Evolutionary conservation across 2,113 vertebrate species (phyloP).

Genomic region (Ceyx melanurus): DNA sequence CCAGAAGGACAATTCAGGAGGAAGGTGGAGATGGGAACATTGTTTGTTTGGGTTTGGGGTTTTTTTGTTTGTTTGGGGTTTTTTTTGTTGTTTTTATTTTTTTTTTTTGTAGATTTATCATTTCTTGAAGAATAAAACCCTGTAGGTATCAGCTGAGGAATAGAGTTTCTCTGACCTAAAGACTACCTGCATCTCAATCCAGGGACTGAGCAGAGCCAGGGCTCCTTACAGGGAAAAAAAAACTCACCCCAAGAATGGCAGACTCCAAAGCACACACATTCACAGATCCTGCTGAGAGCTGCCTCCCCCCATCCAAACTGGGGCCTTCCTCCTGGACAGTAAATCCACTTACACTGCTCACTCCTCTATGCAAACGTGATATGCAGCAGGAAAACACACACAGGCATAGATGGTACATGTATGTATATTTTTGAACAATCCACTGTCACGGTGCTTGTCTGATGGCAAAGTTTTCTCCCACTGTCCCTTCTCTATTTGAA

Average conservation of each 20-base stretch:
- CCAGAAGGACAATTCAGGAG: slow-evolving; percentile 31
- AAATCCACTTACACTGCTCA: slow-evolving; percentile 12
- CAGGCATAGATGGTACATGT: not conserved
- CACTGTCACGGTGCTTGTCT: not conserved
- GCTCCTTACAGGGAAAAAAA: not conserved
- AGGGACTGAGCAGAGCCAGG: slow-evolving; percentile 13
- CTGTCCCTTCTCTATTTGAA: not conserved
- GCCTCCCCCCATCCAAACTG: not conserved
- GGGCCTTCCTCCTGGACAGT: not conserved
- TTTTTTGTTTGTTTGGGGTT: not conserved
- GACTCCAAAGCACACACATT: slow-evolving; percentile 10
- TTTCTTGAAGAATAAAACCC: slow-evolving; percentile 33
- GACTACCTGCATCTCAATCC: slow-evolving; percentile 24
- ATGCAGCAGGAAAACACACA: not conserved
- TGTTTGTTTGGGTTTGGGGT: not conserved
- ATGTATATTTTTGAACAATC: not conserved
- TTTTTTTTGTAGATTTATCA: slow-evolving; percentile 21
- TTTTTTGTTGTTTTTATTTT: no score
- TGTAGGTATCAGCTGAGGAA: not conserved
- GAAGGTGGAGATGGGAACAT: not conserved
- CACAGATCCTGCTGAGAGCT: not conserved
- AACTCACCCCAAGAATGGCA: not conserved
- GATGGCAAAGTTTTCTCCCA: not conserved
- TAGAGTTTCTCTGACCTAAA: not conserved
- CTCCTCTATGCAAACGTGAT: not conserved